phyloP scores from a whole-genome alignment of 2,888 invertebrate genomes.

The Drosophila aldrichi region DNA sequence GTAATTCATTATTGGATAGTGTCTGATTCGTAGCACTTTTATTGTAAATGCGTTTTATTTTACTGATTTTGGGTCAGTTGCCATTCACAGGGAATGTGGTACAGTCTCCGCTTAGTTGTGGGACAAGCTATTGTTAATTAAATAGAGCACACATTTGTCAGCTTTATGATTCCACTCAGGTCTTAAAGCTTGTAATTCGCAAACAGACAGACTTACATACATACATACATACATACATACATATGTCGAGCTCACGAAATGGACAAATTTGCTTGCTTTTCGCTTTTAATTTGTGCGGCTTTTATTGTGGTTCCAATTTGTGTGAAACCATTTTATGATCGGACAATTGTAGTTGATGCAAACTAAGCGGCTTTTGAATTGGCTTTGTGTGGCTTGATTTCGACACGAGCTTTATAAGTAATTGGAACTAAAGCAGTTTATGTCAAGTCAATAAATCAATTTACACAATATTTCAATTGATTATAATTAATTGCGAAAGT shows the following conservation, averaged over 20 bases:
- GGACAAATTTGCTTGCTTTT: slow-evolving; percentile 63
- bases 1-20: neutral
- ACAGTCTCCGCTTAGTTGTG: slow-evolving; percentile 13
- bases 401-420: slow-evolving; percentile 35
- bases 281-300: slow-evolving; percentile 57
- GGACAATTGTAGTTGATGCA: slow-evolving; percentile 23
- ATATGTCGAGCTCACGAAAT: slow-evolving; percentile 10
- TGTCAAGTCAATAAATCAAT: slow-evolving; percentile 55
- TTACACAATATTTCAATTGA: slow-evolving; percentile 42
- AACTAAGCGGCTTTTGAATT: slow-evolving; percentile 49
- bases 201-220: neutral
- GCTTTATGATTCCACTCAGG: slow-evolving; percentile 24
- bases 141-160: slow-evolving; percentile 39
- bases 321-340: slow-evolving; percentile 16
- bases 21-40: neutral
- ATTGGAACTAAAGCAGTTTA: slow-evolving; percentile 51
- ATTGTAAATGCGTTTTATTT: slow-evolving; percentile 34
- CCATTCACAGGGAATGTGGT: slow-evolving; percentile 15
- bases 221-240: neutral
- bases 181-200: slow-evolving; percentile 12
- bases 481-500: slow-evolving; percentile 17
- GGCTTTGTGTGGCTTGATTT: slow-evolving; percentile 44
- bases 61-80: slow-evolving; percentile 34
- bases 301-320: slow-evolving; percentile 58
- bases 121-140: slow-evolving; percentile 8